Percentiles rank a stretch among this genome's conserved stretches.
Evolutionary conservation across 2,888 invertebrate species (phyloP).

Genomic region (Lithophane semibrunnea): DNA sequence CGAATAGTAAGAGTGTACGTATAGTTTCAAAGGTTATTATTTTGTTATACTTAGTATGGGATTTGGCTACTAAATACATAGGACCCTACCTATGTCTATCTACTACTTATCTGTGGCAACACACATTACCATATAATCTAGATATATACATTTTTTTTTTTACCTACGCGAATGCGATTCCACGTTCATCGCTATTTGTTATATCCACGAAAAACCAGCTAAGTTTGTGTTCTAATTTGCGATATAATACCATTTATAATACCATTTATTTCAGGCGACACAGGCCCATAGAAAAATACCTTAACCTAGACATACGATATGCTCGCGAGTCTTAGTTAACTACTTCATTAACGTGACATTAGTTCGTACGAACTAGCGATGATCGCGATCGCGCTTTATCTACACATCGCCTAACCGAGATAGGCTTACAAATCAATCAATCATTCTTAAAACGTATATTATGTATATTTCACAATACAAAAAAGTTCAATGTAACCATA

Average conservation of each 20-base stretch:
- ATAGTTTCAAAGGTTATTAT: neutral
- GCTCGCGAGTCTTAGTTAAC: neutral
- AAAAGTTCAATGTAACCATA: conserved; percentile 3
- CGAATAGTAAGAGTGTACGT: neutral
- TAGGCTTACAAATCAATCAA: conserved; percentile 3
- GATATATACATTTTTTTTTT: too few species aligned
- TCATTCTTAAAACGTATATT: neutral
- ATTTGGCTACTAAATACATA: neutral
- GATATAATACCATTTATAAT: too few species aligned
- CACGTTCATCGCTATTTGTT: neutral
- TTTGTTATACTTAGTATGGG: too few species aligned
- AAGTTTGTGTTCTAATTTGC: neutral
- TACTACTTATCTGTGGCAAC: neutral
- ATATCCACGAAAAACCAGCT: neutral
- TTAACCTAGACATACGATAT: too few species aligned
- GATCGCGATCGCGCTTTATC: neutral
- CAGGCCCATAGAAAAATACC: too few species aligned
- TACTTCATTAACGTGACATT: neutral
- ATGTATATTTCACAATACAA: neutral
- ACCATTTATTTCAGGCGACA: too few species aligned
- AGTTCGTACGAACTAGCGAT: neutral
- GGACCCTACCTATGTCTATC: neutral
- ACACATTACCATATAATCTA: too few species aligned
- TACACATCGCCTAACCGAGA: neutral
- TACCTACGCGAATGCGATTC: neutral